These are phyloP conservation scores for Cataglyphis altisquamis DNA, from an alignment of 2,888 invertebrate species.

Conservation along the genomic window DNA sequence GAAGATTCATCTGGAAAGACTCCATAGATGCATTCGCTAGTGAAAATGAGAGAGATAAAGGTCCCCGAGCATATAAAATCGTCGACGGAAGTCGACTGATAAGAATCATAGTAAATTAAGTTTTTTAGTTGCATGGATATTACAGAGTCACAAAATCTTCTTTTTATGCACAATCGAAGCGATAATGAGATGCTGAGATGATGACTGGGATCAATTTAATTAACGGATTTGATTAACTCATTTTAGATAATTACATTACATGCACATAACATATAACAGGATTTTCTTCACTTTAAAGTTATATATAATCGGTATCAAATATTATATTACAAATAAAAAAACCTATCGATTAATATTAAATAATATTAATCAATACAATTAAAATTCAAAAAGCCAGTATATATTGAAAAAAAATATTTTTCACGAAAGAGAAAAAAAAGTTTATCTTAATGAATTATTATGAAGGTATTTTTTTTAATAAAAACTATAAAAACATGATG, in stretches of 20 bases:
- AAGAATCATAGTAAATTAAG: constrained; percentile 71
- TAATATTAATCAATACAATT: constrained; percentile 1
- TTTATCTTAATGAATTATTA: background rate
- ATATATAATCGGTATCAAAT: background rate
- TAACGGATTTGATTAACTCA: constrained; percentile 59
- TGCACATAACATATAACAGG: background rate
- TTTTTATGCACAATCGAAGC: constrained; percentile 53
- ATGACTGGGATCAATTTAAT: constrained; percentile 60
- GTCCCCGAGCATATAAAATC: constrained; percentile 54
- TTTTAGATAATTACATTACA: background rate
- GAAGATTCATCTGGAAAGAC: constrained; percentile 36
- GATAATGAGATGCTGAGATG: constrained; percentile 61
- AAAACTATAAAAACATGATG: background rate
- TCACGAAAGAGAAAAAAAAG: background rate
- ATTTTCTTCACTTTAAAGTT: background rate
- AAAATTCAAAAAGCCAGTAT: background rate
- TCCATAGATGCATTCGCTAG: constrained; percentile 49
- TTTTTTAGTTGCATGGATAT: constrained; percentile 65
- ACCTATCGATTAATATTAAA: background rate
- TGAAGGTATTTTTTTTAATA: background rate
- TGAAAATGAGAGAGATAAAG: constrained; percentile 52
- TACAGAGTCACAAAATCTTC: constrained; percentile 45
- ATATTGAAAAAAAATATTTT: background rate
- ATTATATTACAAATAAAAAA: background rate
- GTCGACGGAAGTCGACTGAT: constrained; percentile 61